Evolutionary conservation across 2,888 invertebrate genomes (phyloP), one percentile per base, ranked within the genome.

Genomic region (Brachyptera putata): DNA sequence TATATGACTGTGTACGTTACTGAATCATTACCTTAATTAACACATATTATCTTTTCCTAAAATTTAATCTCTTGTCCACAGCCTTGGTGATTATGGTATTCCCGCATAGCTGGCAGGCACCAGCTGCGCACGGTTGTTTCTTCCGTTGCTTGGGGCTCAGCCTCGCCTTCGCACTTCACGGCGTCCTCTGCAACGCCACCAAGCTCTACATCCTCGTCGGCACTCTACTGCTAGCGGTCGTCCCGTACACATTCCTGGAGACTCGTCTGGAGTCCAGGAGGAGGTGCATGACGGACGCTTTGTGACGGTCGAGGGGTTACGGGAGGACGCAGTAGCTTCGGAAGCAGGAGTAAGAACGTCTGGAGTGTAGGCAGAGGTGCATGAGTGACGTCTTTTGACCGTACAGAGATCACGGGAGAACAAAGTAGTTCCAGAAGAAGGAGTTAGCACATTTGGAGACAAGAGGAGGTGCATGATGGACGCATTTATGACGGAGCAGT

Each of bases 131-230:
- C 26, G 74, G 75, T 55, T 71, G 75, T 53, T 75, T 80, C 60
- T 75, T 83, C 66, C 80, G 82, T 1, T 62, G 60, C 59, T 75
- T 83, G 0, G 87, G 87, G 1, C 72, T 85, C 61, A 81, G 84
- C 7, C 70, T 85, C 0, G 84, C 85, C 7, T 85, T 86, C 68
- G 78, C 77, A 0, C 81, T 84, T 43, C 83, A 86, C 37, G 81
- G 83, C 57, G 71, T 80, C 55, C 75, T 87, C 46, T 87, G 87
- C 68, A 78, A 77, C 66, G 74, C 74, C 70, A 64, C 74, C 63
- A 79, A 79, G 66, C 68, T 79, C 25, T 78, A 79, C 67, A 67
- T 73, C 13, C 70, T 82, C 58, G 77, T 77, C 2, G 74, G 73
- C 36, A 75, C 77, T 61, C 71, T 82, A 63, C 65, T 80, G n/a